These are phyloP conservation scores for Temnothorax longispinosus DNA, from an alignment of 1,140 invertebrate species.

Conservation along the genomic window DNA sequence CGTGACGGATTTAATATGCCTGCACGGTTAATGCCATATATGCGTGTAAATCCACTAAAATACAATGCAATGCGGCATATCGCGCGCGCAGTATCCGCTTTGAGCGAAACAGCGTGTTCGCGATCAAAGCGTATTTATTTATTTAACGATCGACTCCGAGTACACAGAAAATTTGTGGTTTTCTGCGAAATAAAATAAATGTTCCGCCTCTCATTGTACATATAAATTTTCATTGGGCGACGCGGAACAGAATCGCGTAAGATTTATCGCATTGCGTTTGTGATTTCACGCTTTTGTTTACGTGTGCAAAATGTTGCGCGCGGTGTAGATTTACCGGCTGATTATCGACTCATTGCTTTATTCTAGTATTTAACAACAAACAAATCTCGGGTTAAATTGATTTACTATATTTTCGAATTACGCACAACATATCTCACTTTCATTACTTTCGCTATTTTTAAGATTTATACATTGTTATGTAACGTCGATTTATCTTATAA, in stretches of 20 bases:
- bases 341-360: slow-evolving; percentile 29
- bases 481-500: slow-evolving; percentile 1
- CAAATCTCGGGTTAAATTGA: neutral
- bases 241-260: slow-evolving; percentile 22
- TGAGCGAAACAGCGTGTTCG: slow-evolving; percentile 18
- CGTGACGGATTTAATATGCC: slow-evolving; percentile 1
- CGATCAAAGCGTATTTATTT: slow-evolving; percentile 45
- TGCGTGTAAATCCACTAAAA: slow-evolving; percentile 32
- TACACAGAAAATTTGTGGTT: slow-evolving; percentile 41
- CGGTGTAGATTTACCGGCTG: neutral
- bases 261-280: slow-evolving; percentile 38
- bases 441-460: neutral
- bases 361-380: slow-evolving; percentile 14
- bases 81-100: neutral
- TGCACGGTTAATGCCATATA: neutral
- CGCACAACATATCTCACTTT: neutral
- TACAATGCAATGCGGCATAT: neutral
- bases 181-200: slow-evolving; percentile 35
- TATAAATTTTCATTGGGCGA: slow-evolving; percentile 3
- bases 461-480: neutral
- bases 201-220: neutral
- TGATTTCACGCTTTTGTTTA: slow-evolving; percentile 22
- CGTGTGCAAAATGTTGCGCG: slow-evolving; percentile 26
- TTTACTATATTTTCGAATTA: neutral
- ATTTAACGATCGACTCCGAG: neutral